Evolutionary conservation across 2,113 vertebrate genomes (phyloP).

Genomic region (Orthonyx spaldingii): DNA sequence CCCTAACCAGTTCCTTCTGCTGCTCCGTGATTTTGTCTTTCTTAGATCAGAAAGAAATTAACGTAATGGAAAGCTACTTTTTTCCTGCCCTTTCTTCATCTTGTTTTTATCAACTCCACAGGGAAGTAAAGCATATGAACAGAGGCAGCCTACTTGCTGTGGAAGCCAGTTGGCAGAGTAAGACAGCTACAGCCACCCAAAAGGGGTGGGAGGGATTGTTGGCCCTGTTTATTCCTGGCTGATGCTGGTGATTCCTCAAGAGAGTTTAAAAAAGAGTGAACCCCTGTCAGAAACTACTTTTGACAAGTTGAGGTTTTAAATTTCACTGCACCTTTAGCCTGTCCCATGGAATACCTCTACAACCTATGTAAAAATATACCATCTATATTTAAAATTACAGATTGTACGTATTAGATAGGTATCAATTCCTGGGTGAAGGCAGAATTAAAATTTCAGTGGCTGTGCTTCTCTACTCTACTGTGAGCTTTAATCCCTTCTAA

Average conservation of each 20-base stretch:
- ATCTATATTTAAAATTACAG: not conserved
- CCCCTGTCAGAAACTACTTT: not conserved
- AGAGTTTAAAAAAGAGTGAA: not conserved
- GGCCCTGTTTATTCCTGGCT: not conserved
- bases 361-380: not conserved
- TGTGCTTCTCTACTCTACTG: not conserved
- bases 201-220: not conserved
- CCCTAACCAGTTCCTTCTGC: not conserved
- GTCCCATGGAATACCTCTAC: not conserved
- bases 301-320: not conserved
- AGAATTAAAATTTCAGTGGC: not conserved
- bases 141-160: not conserved
- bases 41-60: not conserved
- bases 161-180: not conserved
- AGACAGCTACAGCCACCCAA: not conserved
- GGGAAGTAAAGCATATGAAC: not conserved
- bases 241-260: accelerated
- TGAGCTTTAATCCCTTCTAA: not conserved
- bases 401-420: not conserved
- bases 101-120: not conserved
- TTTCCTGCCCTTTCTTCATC: not conserved
- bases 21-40: not conserved
- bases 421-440: not conserved
- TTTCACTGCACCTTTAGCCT: not conserved
- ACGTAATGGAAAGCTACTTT: not conserved